These are phyloP conservation scores for Melipona quadrifasciata DNA, from an alignment of 1,140 invertebrate species.

Conservation along the genomic window DNA sequence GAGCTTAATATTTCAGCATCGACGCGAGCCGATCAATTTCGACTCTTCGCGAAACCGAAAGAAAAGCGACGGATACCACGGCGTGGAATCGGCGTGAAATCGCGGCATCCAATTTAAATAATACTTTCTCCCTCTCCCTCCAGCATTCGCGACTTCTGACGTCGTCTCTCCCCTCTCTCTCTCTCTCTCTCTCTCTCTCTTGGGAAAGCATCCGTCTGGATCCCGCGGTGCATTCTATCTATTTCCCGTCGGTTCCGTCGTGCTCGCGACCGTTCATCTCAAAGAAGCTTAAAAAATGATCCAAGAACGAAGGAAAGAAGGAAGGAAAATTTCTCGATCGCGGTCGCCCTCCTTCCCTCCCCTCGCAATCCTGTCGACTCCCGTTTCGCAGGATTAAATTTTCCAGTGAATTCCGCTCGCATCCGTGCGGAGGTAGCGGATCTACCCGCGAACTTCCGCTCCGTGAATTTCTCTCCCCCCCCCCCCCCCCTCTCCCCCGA, in stretches of 20 bases:
- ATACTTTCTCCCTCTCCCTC: conserved; percentile 51
- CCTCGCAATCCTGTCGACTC: conserved; percentile 34
- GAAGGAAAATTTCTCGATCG: conserved; percentile 30
- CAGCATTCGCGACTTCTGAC: conserved; percentile 16
- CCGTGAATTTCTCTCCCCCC: neutral
- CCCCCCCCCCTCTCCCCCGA: too few relatives aligned
- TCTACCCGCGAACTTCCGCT: conserved; percentile 4
- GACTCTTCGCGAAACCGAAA: neutral
- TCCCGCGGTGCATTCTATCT: conserved; percentile 5
- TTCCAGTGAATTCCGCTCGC: conserved; percentile 45
- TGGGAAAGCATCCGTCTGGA: conserved; percentile 59
- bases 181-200: neutral
- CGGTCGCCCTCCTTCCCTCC: neutral
- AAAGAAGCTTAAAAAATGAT: conserved; percentile 65
- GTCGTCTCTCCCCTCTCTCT: neutral
- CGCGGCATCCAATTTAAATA: conserved; percentile 75
- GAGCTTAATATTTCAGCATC: conserved; percentile 24
- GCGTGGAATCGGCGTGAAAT: conserved; percentile 60
- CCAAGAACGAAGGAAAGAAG: conserved; percentile 44
- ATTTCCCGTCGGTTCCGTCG: conserved; percentile 3
- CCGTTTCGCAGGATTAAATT: conserved; percentile 56
- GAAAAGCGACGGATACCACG: conserved; percentile 32
- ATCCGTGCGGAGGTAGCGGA: conserved; percentile 17
- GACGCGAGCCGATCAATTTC: conserved; percentile 10
- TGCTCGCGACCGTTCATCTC: conserved; percentile 44